Evolutionary conservation across 2,797 vertebrate species (phyloP).

Genomic region (Alosa sapidissima): DNA sequence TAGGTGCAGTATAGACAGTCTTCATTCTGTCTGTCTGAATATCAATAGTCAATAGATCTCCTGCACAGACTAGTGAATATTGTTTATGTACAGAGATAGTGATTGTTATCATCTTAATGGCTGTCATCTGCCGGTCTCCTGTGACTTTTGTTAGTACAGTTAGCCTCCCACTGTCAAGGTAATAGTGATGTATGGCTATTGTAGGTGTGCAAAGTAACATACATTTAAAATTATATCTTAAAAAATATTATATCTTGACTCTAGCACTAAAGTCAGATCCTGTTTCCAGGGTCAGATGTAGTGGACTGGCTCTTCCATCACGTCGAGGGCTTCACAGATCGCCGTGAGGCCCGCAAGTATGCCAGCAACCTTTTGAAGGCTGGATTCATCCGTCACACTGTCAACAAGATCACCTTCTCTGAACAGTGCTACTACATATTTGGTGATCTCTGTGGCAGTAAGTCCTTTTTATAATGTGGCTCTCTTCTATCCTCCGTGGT

Average conservation of each 20-base stretch:
- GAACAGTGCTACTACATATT: conserved; percentile 99
- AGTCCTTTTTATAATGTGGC: conserved; percentile 51
- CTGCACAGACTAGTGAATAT: background rate
- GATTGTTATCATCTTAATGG: conserved; percentile 31
- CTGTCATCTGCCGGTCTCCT: conserved; percentile 27
- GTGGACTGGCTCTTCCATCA: conserved; percentile 99
- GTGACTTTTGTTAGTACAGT: no score
- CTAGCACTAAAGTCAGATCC: background rate
- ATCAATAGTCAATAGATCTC: background rate
- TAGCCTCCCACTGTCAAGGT: no score
- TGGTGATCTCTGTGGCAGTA: conserved; percentile 96
- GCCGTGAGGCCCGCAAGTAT: conserved; percentile 94
- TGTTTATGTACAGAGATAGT: no score
- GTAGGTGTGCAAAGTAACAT: no score
- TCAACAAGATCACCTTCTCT: conserved; percentile 99
- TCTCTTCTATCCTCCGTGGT: background rate
- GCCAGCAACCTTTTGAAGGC: conserved; percentile 98
- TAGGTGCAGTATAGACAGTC: conserved; percentile 73
- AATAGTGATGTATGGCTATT: background rate
- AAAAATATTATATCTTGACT: background rate
- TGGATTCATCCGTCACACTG: conserved; percentile 95
- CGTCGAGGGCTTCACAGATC: conserved; percentile 94
- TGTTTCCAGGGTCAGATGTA: conserved; percentile 88
- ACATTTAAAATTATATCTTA: no score
- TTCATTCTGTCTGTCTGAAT: background rate